These are phyloP conservation scores for Drosophila siamana DNA, from an alignment of 2,888 invertebrate genomes.

Conservation along the genomic window DNA sequence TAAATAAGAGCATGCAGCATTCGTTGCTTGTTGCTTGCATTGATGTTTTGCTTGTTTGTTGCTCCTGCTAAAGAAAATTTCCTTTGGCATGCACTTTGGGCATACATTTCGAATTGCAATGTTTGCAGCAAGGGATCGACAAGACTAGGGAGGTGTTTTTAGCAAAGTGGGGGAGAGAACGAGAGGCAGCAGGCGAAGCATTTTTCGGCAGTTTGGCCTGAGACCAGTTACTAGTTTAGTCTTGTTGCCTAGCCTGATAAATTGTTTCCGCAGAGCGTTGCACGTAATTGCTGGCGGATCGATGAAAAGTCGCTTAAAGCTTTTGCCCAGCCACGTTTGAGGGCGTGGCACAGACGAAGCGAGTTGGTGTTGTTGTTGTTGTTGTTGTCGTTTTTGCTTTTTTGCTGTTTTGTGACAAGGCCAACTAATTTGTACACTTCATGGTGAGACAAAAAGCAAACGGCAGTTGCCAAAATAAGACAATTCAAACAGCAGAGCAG, in stretches of 20 bases:
- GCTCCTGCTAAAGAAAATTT: slow-evolving; percentile 67
- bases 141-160: too few relatives aligned
- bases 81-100: slow-evolving; percentile 76
- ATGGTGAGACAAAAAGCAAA: slow-evolving; percentile 66
- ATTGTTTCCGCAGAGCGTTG: slow-evolving; percentile 75
- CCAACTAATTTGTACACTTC: slow-evolving; percentile 81
- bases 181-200: neutral
- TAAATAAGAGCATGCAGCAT: slow-evolving; percentile 42
- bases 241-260: slow-evolving; percentile 76
- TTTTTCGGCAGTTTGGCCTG: slow-evolving; percentile 22
- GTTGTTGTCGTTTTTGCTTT: slow-evolving; percentile 47
- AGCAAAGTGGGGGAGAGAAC: neutral
- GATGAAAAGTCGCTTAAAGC: slow-evolving; percentile 77
- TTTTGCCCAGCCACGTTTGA: slow-evolving; percentile 27
- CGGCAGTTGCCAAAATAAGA: slow-evolving; percentile 81
- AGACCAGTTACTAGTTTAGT: slow-evolving; percentile 50
- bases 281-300: slow-evolving; percentile 77
- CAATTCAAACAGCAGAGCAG: slow-evolving; percentile 53
- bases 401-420: slow-evolving; percentile 68
- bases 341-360: neutral
- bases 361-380: slow-evolving; percentile 22
- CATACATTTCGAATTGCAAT: slow-evolving; percentile 55
- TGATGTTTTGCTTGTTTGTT: slow-evolving; percentile 51
- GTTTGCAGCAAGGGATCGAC: neutral
- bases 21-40: neutral